Percentiles rank a stretch among this genome's conserved stretches.
phyloP scores from a whole-genome alignment of 2,888 invertebrate species.

The Tryphoninae sp. region DNA sequence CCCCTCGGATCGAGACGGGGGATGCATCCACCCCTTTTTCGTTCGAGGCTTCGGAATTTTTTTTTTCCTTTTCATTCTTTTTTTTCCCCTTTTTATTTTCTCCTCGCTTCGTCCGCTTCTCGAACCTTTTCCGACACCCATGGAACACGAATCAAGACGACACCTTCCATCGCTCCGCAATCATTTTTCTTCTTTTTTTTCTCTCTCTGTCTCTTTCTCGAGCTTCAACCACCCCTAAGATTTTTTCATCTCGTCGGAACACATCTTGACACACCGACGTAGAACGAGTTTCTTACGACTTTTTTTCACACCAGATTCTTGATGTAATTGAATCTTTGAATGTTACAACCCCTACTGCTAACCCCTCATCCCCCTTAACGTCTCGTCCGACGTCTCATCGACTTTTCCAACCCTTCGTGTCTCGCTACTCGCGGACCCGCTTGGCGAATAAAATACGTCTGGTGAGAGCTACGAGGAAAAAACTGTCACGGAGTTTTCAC shows the following conservation, averaged over 20 bases:
- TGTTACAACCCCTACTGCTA: background rate
- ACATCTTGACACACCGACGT: slow-evolving; percentile 13
- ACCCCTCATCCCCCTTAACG: background rate
- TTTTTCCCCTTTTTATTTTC: background rate
- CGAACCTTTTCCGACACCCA: background rate
- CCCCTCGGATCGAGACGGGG: slow-evolving; percentile 21
- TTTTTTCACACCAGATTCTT: slow-evolving; percentile 35
- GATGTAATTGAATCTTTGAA: slow-evolving; percentile 47
- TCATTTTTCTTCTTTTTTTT: slow-evolving; percentile 48
- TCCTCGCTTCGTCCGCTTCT: no score
- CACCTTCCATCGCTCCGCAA: slow-evolving; percentile 12
- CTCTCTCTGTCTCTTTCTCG: background rate
- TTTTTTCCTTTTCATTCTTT: background rate
- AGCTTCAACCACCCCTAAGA: background rate
- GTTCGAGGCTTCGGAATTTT: slow-evolving; percentile 15
- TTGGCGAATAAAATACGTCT: slow-evolving; percentile 25
- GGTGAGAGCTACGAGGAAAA: slow-evolving; percentile 5
- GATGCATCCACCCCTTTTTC: slow-evolving; percentile 26
- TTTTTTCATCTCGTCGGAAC: slow-evolving; percentile 45
- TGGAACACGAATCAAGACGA: background rate
- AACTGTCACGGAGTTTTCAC: slow-evolving; percentile 20
- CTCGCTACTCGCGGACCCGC: background rate
- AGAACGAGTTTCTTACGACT: slow-evolving; percentile 33
- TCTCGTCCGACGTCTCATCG: background rate
- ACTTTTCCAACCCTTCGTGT: background rate